Conservation (phyloP, 2,797 vertebrate species). For the Rhabdophis nuchalis region DNA sequence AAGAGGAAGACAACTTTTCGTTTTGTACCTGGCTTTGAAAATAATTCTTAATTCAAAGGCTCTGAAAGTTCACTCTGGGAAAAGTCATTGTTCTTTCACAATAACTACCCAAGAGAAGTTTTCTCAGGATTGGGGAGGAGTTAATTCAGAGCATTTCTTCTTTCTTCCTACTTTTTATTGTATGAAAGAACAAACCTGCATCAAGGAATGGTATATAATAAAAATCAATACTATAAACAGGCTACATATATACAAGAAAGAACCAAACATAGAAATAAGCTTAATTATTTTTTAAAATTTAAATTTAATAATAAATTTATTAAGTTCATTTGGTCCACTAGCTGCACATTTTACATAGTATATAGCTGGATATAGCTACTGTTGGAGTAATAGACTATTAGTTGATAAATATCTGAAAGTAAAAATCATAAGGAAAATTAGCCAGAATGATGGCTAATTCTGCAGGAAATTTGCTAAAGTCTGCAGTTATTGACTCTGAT, state of each 20-base stretch:
- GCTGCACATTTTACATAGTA: neutral
- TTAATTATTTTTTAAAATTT: neutral
- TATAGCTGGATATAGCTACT: neutral
- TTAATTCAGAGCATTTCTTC: neutral
- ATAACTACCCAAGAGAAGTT: neutral
- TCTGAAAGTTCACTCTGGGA: neutral
- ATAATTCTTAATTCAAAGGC: constrained; percentile 13
- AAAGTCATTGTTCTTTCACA: neutral
- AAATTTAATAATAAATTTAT: neutral
- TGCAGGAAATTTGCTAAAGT: neutral
- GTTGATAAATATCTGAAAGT: neutral
- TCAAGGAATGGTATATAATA: neutral
- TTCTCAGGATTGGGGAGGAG: neutral
- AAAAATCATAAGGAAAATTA: neutral
- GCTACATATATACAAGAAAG: neutral
- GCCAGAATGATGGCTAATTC: neutral
- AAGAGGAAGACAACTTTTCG: neutral
- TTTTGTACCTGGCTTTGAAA: constrained; percentile 15
- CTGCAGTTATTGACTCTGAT: neutral
- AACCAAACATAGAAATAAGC: neutral
- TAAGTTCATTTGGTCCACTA: neutral
- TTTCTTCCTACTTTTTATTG: constrained; percentile 1
- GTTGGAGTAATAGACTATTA: neutral
- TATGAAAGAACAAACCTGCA: neutral
- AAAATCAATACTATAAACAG: neutral